Base-by-base conservation (phyloP, 2,113 vertebrate genomes). In the Lepisosteus oculatus region DNA sequence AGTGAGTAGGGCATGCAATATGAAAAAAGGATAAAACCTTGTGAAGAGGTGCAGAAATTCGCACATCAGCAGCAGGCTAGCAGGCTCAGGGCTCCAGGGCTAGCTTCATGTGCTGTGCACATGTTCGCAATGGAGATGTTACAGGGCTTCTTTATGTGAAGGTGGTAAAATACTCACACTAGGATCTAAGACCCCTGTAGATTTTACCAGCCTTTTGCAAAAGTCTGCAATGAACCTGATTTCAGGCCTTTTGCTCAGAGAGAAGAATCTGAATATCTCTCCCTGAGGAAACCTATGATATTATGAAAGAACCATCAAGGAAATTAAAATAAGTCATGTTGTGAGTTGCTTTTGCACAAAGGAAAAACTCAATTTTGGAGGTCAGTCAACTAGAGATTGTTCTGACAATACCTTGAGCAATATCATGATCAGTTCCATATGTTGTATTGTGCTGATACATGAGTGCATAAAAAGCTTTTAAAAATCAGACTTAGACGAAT, bases 401-500 rank as follows among this genome's bases (percentile, higher is more conserved):
- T 45, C 13, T 71, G 61, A 69, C 76, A 68, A 8, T 44, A 45
- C 70, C 29, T 8, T 43, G 43, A 72, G 65, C 65, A 9, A 56
- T 61, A n/a, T 59, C 43, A 51, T 44, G 47, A 73, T 75, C 68
- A 47, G 43, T 66, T 76, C 64, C 74, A 76, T 73, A 72, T 73
- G 68, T 44, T 43, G 57, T 64, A 63, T 55, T 71, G 55, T 51
- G 68, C 67, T 54, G 55, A 78, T 61, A 64, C 43, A 59, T 8
- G 7, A 61, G 51, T 67, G 65, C 56, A 47, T 43, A 66, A 73
- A 57, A 56, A 61, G 15, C 12, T 57, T 66, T 44, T 65, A n/a
- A 65, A 44, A 11, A 1, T 1, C 17, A 29, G 1, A 29, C 17
- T 29, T 29, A 29, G 17, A 29, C 17, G 17, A 29, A 29, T 29